phyloP scores from a whole-genome alignment of 2,113 vertebrate species.

The Gymnocephalus cernua region DNA sequence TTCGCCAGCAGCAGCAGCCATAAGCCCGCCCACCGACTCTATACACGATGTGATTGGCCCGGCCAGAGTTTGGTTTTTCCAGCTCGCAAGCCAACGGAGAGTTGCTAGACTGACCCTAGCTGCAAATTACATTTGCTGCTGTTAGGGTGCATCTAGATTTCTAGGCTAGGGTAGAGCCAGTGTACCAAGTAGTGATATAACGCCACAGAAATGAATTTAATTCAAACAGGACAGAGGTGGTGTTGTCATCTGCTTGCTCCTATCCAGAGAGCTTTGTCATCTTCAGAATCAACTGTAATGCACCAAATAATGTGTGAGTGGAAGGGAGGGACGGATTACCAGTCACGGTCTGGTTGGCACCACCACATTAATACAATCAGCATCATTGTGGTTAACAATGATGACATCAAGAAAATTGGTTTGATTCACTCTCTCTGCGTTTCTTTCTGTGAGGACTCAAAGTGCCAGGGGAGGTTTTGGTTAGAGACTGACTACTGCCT shows the following conservation, averaged over 20 bases:
- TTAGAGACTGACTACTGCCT: conserved; percentile 59
- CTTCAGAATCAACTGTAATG: conserved; percentile 60
- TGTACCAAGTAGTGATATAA: conserved; percentile 54
- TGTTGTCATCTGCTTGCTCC: conserved; percentile 46
- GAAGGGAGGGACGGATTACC: conserved; percentile 14
- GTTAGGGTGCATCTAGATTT: no score
- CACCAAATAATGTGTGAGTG: conserved; percentile 29
- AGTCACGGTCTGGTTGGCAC: conserved; percentile 57
- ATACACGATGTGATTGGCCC: no score
- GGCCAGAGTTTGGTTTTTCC: no score
- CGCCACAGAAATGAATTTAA: conserved; percentile 54
- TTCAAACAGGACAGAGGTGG: conserved; percentile 44
- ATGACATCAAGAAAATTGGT: conserved; percentile 61
- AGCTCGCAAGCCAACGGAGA: no score
- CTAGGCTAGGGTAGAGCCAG: no score
- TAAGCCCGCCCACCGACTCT: no score
- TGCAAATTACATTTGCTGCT: no score
- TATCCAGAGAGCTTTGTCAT: conserved; percentile 52
- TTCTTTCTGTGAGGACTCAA: conserved; percentile 30
- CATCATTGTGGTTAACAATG: conserved; percentile 43
- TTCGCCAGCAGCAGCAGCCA: no score
- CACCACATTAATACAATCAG: conserved; percentile 45
- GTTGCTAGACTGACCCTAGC: no score
- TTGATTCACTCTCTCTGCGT: conserved; percentile 42
- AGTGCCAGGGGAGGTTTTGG: conserved; percentile 47